Evolutionary conservation across 2,797 vertebrate genomes (phyloP).

Genomic region (Chiloscyllium punctatum): DNA sequence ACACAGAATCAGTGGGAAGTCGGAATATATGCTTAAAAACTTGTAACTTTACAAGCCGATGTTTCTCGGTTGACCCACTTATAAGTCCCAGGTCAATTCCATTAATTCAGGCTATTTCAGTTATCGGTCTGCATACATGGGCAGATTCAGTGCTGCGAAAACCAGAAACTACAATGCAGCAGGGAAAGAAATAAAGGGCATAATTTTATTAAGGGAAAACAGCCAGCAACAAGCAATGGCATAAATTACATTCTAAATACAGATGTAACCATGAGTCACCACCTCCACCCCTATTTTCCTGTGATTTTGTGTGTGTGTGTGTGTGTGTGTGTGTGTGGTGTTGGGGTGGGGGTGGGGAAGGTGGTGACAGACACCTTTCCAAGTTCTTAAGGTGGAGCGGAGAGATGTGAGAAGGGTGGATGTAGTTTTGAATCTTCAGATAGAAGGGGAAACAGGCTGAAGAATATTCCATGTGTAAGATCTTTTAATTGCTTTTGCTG

Average conservation of each 20-base stretch:
- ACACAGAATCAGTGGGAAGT: constrained; percentile 32
- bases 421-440: not conserved
- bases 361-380: not conserved
- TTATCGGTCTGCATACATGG: not conserved
- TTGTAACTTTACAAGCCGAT: constrained; percentile 34
- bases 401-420: not conserved
- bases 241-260: not conserved
- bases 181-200: not conserved
- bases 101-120: constrained; percentile 35
- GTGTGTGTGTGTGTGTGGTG: no score
- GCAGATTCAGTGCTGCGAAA: not conserved
- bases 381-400: not conserved
- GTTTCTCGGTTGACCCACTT: constrained; percentile 34
- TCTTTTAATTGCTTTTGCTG: constrained; percentile 35
- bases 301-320: no score
- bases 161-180: not conserved
- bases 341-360: no score
- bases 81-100: constrained; percentile 35
- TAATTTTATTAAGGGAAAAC: not conserved
- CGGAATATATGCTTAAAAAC: constrained; percentile 12
- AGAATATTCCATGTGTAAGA: constrained; percentile 19
- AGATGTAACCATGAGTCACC: not conserved
- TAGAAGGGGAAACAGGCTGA: not conserved
- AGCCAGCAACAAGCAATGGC: not conserved
- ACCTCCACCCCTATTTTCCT: not conserved